Percentiles rank a stretch among this genome's conserved stretches.
Evolutionary conservation across 1,140 invertebrate species (phyloP).

Genomic region (Periplaneta americana): DNA sequence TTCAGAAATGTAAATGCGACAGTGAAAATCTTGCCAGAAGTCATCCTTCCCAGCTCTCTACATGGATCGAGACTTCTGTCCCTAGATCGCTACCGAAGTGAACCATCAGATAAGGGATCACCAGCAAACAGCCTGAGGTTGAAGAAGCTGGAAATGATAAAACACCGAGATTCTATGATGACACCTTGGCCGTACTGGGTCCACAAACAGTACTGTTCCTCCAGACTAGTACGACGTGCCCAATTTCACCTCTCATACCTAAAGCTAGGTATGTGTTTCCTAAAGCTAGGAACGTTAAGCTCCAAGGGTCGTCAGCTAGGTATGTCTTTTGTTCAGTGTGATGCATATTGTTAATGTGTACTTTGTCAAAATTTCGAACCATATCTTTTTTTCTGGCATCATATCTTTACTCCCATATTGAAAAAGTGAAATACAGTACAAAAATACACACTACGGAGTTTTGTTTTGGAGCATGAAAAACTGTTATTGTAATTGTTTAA

Average conservation of each 20-base stretch:
- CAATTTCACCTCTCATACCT: conserved; percentile 32
- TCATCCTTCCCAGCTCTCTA: conserved; percentile 35
- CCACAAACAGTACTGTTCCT: conserved; percentile 61
- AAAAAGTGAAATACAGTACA: no score
- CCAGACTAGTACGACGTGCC: conserved; percentile 44
- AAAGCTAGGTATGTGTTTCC: conserved; percentile 26
- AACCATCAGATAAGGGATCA: neutral
- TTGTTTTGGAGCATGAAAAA: no score
- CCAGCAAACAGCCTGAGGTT: neutral
- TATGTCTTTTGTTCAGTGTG: no score
- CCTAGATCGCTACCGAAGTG: conserved; percentile 17
- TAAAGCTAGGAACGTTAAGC: no score
- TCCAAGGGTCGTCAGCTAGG: no score
- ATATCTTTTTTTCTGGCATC: no score
- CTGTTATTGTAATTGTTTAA: no score
- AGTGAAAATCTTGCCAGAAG: conserved; percentile 62
- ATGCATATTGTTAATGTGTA: no score
- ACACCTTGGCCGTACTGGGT: conserved; percentile 57
- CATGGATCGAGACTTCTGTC: conserved; percentile 9
- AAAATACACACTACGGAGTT: no score
- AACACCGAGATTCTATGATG: conserved; percentile 38
- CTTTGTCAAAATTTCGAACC: no score
- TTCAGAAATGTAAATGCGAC: conserved; percentile 33
- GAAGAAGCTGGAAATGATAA: conserved; percentile 14
- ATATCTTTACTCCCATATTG: no score